Evolutionary conservation across 2,888 invertebrate species (phyloP).

Genomic region (Linyphia triangularis): DNA sequence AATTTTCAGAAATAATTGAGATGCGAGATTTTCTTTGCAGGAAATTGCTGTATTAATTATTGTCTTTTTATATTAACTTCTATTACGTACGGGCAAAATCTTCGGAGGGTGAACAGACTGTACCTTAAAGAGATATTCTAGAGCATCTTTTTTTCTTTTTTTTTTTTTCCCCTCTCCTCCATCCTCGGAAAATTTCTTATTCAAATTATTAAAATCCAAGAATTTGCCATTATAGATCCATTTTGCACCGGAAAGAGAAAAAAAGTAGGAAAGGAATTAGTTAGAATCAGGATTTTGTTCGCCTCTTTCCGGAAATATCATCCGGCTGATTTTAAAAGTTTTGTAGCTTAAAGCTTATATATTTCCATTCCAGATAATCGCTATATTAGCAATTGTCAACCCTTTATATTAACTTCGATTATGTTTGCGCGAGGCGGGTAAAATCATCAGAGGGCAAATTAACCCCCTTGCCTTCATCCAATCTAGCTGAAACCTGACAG

Average conservation of each 20-base stretch:
- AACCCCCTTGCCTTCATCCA: no score
- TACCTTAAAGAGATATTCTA: conserved; percentile 29
- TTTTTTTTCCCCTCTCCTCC: no score
- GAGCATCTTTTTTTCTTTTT: background rate
- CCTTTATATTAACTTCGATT: no score
- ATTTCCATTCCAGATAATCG: no score
- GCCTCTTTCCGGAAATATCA: no score
- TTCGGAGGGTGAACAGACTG: conserved; percentile 23
- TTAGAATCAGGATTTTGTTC: background rate
- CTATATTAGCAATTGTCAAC: no score
- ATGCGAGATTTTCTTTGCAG: background rate
- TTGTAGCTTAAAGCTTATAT: no score
- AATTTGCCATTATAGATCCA: background rate
- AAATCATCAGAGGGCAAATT: no score
- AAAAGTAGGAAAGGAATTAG: background rate
- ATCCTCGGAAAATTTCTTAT: conserved; percentile 22
- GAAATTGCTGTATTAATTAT: background rate
- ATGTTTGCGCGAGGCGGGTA: no score
- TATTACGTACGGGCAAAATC: conserved; percentile 18
- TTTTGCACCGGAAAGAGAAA: background rate
- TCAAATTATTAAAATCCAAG: conserved; percentile 24
- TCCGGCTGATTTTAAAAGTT: no score
- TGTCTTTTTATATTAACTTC: background rate
- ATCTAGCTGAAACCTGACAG: no score
- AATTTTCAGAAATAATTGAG: background rate